Conservation (phyloP, 2,113 vertebrate species). For the Chrysemys picta region DNA sequence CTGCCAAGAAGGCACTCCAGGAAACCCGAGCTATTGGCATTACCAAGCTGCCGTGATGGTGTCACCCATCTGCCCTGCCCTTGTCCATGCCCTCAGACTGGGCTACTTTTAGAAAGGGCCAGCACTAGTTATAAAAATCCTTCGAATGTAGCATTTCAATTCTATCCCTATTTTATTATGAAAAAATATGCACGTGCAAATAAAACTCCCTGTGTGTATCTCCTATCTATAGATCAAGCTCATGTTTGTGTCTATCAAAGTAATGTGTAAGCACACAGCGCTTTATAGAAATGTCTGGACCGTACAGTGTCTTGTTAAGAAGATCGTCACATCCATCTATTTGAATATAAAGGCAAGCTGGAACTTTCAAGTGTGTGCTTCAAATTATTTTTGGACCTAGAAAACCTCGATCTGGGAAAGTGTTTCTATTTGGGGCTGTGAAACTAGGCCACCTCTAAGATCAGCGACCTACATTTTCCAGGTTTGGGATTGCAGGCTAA, state of each 20-base stretch:
- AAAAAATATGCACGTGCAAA: neutral
- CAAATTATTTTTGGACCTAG: neutral
- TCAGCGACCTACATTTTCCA: conserved; percentile 56
- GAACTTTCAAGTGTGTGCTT: neutral
- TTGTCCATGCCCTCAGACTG: neutral
- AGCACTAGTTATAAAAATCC: neutral
- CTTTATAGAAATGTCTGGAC: neutral
- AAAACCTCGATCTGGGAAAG: conserved; percentile 13
- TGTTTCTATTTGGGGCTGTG: conserved; percentile 55
- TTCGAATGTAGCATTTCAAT: neutral
- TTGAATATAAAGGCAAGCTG: neutral
- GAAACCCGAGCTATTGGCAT: neutral
- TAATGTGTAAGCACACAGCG: accelerated
- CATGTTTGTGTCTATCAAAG: neutral
- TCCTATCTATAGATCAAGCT: neutral
- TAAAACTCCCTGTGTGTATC: neutral
- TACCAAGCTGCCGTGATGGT: neutral
- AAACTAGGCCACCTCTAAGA: conserved; percentile 64
- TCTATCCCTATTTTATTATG: neutral
- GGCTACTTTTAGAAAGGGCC: neutral
- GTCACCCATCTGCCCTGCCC: neutral
- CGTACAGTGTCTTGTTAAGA: neutral
- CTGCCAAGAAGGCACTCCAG: neutral
- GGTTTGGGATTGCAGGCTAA: conserved; percentile 45
- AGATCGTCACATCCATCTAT: accelerated